A percentile compares a stretch with the other conserved stretches of the same genome.
These are phyloP conservation scores for Pyrocephalus nanus DNA, from an alignment of 2,797 vertebrate genomes.

Conservation along the genomic window DNA sequence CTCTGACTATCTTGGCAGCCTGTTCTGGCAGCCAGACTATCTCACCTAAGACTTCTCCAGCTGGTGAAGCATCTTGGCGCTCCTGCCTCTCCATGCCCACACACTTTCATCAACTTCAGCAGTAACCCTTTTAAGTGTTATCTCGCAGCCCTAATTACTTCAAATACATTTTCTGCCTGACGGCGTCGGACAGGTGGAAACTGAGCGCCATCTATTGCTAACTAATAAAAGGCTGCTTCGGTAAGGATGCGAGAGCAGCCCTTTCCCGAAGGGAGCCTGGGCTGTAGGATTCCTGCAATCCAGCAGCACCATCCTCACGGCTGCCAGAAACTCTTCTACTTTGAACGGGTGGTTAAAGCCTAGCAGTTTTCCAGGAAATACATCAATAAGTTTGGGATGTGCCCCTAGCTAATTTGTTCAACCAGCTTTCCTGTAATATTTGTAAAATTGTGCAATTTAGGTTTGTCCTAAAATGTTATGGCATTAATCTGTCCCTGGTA, in stretches of 20 bases:
- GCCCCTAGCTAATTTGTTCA: not conserved
- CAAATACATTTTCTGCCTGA: constrained; percentile 44
- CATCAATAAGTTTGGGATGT: rapidly evolving
- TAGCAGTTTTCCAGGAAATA: not conserved
- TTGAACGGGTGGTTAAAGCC: not conserved
- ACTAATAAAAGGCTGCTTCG: constrained; percentile 22
- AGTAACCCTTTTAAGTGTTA: constrained; percentile 69
- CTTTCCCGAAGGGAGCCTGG: rapidly evolving
- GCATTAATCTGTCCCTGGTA: not conserved
- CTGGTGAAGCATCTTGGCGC: constrained; percentile 59
- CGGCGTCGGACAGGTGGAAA: constrained; percentile 55
- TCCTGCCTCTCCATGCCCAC: constrained; percentile 56
- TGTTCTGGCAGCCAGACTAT: constrained; percentile 64
- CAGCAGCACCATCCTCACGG: not conserved
- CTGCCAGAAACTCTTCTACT: not conserved
- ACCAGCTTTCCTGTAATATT: not conserved
- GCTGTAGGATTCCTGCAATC: not conserved
- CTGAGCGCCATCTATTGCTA: constrained; percentile 79
- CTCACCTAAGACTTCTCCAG: constrained; percentile 54
- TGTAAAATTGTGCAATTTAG: not conserved
- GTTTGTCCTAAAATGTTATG: not conserved
- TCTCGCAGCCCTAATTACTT: constrained; percentile 72
- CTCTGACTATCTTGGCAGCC: constrained; percentile 67
- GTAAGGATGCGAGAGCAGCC: not conserved
- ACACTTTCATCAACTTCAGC: constrained; percentile 65